Evolutionary conservation across 2,888 invertebrate genomes (phyloP).

Genomic region (Saturnia pavonia): DNA sequence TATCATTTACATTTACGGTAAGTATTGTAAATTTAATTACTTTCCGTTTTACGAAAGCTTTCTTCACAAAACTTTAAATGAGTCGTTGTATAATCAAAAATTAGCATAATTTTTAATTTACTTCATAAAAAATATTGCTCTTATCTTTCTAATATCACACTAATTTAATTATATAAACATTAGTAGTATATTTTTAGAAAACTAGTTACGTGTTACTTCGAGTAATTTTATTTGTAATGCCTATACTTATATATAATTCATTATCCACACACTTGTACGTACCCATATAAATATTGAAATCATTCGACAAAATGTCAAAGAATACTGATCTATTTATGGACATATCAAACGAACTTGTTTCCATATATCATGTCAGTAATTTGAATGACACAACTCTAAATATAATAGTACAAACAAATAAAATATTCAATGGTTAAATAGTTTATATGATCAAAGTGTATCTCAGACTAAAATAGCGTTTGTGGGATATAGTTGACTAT

Average conservation of each 20-base stretch:
- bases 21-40: not conserved
- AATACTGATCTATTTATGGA: not conserved
- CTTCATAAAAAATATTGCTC: not conserved
- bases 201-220: not conserved
- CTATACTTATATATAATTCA: not conserved
- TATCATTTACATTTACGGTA: not conserved
- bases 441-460: not conserved
- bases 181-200: not conserved
- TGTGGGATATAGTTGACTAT: not conserved
- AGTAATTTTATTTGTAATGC: not conserved
- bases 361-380: not conserved
- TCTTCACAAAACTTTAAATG: not conserved
- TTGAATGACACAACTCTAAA: not conserved
- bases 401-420: not conserved
- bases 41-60: not conserved
- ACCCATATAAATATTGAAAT: not conserved
- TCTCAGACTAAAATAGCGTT: not conserved
- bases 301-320: not conserved
- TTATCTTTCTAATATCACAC: not conserved
- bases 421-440: slow-evolving; percentile 1
- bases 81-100: too few species aligned
- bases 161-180: not conserved
- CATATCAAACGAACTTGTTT: not conserved
- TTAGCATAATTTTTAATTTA: not conserved
- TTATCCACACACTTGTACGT: too few species aligned